These are phyloP conservation scores for Campoplex capitator DNA, from an alignment of 2,888 invertebrate genomes.

Conservation along the genomic window DNA sequence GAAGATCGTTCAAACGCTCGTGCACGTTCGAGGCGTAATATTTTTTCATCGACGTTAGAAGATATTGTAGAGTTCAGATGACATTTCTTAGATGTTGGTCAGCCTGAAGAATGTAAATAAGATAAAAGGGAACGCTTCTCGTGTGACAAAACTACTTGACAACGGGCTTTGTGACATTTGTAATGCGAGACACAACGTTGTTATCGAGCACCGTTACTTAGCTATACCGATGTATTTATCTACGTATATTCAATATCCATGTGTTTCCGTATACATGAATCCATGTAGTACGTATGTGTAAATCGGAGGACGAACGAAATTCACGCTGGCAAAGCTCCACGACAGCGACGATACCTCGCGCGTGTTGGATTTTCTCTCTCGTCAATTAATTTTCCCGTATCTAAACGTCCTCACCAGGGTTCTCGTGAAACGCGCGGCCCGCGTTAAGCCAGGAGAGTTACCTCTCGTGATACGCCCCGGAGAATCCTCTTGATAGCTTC, in stretches of 20 bases:
- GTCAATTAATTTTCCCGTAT: constrained; percentile 64
- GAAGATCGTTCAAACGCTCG: not conserved
- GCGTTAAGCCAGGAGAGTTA: constrained; percentile 38
- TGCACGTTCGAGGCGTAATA: not conserved
- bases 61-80: not conserved
- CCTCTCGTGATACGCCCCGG: constrained; percentile 30
- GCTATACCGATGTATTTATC: not conserved
- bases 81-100: not conserved
- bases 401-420: constrained; percentile 54
- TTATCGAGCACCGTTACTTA: constrained; percentile 5
- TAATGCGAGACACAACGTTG: constrained; percentile 7
- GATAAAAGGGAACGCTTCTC: not conserved
- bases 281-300: not conserved
- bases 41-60: not conserved
- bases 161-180: not conserved
- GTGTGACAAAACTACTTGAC: not conserved
- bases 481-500: constrained; percentile 36
- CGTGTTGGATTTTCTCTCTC: constrained; percentile 36
- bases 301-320: constrained; percentile 21
- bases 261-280: not conserved
- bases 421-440: not conserved
- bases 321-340: constrained; percentile 6
- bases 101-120: not conserved
- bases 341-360: not conserved
- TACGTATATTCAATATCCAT: not conserved